Conservation (phyloP, 2,888 invertebrate species). For the Mamestra brassicae region DNA sequence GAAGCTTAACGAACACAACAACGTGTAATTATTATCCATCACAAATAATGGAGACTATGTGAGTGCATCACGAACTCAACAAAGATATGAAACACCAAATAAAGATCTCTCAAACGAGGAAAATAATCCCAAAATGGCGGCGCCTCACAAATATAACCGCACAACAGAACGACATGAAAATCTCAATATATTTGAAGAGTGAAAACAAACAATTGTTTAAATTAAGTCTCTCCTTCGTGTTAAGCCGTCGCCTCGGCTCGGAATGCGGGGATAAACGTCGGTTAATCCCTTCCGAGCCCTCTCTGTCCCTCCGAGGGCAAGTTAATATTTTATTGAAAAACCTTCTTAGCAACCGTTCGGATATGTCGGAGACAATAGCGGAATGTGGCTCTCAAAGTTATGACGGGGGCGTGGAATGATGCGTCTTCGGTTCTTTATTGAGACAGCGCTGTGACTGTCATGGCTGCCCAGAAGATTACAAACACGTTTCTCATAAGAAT, state of each 20-base stretch:
- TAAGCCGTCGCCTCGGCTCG: slow-evolving; percentile 60
- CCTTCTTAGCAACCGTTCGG: slow-evolving; percentile 65
- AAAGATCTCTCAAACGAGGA: not conserved
- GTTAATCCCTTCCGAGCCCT: slow-evolving; percentile 65
- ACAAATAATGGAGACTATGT: not conserved
- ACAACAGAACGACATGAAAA: slow-evolving; percentile 52
- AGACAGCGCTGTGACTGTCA: not conserved
- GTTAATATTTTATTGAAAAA: slow-evolving; percentile 72
- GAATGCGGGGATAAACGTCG: slow-evolving; percentile 68
- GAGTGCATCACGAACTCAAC: not conserved
- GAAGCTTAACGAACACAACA: too few relatives aligned
- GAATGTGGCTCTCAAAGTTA: slow-evolving; percentile 55
- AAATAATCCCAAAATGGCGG: slow-evolving; percentile 31
- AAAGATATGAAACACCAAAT: not conserved
- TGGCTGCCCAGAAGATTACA: not conserved
- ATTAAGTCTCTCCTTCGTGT: slow-evolving; percentile 64
- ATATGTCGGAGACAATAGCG: slow-evolving; percentile 64
- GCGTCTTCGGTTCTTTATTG: not conserved
- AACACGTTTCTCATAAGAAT: too few relatives aligned
- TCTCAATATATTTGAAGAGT: slow-evolving; percentile 59
- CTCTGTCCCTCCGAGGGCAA: slow-evolving; percentile 65
- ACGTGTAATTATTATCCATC: not conserved
- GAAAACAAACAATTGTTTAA: slow-evolving; percentile 69
- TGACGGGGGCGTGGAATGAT: slow-evolving; percentile 5
- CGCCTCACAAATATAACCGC: slow-evolving; percentile 36